Evolutionary conservation across 2,888 invertebrate genomes (phyloP).

Genomic region (Drosophila monieri): DNA sequence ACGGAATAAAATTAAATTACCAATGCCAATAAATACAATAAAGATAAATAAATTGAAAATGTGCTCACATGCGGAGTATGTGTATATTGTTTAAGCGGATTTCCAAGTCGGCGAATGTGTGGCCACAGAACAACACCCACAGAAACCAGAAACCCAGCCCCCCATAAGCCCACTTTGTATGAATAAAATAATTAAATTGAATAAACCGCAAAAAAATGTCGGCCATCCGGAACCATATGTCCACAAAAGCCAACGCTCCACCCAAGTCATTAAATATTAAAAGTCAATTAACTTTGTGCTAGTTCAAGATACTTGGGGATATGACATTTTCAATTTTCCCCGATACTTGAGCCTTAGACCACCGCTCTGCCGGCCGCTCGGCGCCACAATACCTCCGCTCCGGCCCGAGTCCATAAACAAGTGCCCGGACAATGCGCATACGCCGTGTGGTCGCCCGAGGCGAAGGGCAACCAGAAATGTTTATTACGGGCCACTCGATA

Average conservation of each 20-base stretch:
- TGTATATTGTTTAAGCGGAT: conserved; percentile 54
- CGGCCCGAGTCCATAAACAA: conserved; percentile 22
- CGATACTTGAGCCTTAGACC: conserved; percentile 5
- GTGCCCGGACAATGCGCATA: conserved; percentile 55
- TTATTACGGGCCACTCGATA: conserved; percentile 63
- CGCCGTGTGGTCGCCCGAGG: conserved; percentile 37
- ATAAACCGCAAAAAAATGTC: conserved; percentile 27
- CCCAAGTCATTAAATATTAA: conserved; percentile 51
- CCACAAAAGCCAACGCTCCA: conserved; percentile 37
- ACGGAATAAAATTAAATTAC: conserved; percentile 30
- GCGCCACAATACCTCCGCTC: conserved; percentile 51
- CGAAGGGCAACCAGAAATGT: conserved; percentile 35
- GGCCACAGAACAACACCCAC: conserved; percentile 52
- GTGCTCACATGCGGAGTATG: not conserved
- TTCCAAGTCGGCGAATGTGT: conserved; percentile 56
- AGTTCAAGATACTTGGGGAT: conserved; percentile 23
- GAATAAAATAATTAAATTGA: conserved; percentile 45
- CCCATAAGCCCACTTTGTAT: conserved; percentile 33
- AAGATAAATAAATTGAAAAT: conserved; percentile 24
- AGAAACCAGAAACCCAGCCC: conserved; percentile 11
- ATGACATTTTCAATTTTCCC: conserved; percentile 1
- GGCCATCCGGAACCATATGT: conserved; percentile 25
- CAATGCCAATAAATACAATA: conserved; percentile 30
- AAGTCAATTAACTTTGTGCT: conserved; percentile 49
- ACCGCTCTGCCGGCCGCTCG: conserved; percentile 36